Evolutionary conservation across 1,140 invertebrate genomes (phyloP).

Genomic region (Pseudomyrmex sp.): DNA sequence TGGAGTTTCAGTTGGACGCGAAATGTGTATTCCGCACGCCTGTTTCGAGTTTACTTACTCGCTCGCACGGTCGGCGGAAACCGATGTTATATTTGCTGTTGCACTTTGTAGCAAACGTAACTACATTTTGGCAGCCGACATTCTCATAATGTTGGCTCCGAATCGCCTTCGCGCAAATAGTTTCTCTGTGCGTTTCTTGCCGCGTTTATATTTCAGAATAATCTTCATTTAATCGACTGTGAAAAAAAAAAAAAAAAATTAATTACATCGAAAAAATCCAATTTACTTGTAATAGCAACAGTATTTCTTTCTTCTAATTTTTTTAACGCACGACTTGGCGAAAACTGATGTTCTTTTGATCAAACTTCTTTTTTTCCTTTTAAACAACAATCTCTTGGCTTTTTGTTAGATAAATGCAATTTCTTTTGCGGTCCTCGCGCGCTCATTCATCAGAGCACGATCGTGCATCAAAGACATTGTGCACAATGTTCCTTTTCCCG

Average conservation of each 20-base stretch:
- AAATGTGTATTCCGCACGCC: conserved; percentile 11
- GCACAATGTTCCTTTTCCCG: conserved; percentile 2
- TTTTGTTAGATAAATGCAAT: not conserved
- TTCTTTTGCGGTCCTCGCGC: not conserved
- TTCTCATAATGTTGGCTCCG: conserved; percentile 26
- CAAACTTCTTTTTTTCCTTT: not conserved
- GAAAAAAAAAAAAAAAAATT: not conserved
- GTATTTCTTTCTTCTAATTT: not conserved
- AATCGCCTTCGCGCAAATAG: conserved; percentile 26
- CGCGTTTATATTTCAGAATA: not conserved
- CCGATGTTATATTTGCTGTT: conserved; percentile 33
- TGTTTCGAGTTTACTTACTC: not conserved
- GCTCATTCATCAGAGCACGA: not conserved
- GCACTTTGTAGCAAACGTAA: conserved; percentile 35
- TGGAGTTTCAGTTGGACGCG: not conserved
- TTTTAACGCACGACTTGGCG: not conserved
- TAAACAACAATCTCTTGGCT: not conserved
- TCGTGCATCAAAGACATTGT: conserved; percentile 14
- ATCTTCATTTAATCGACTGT: not conserved
- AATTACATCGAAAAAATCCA: not conserved
- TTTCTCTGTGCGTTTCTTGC: not conserved
- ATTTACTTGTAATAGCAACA: not conserved
- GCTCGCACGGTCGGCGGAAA: not conserved
- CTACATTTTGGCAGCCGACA: conserved; percentile 30
- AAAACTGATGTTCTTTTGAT: not conserved